Conservation (phyloP, 2,797 vertebrate species). For the Masticophis lateralis region DNA sequence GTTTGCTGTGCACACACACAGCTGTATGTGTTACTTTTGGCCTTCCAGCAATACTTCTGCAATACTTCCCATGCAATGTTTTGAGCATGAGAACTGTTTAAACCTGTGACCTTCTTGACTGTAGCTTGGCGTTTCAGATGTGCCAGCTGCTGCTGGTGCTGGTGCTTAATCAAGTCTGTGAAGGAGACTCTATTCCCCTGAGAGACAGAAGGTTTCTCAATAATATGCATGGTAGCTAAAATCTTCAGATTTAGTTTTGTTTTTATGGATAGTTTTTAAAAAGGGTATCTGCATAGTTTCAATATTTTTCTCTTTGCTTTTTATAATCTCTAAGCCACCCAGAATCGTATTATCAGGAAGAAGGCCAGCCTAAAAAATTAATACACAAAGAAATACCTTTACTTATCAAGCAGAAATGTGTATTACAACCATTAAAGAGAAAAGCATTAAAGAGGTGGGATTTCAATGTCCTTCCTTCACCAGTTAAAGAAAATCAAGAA, state of each 20-base stretch:
- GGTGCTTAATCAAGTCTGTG: constrained; percentile 9
- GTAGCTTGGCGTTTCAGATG: constrained; percentile 5
- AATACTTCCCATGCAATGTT: not conserved
- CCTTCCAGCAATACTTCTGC: not conserved
- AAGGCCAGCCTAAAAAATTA: not conserved
- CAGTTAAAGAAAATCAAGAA: not conserved
- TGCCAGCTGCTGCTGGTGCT: constrained; percentile 3
- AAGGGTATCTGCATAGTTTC: not conserved
- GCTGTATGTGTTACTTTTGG: not conserved
- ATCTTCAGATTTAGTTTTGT: not conserved
- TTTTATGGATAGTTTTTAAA: not conserved
- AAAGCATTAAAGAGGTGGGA: not conserved
- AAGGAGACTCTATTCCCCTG: not conserved
- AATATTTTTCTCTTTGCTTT: not conserved
- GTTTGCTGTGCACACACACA: not conserved
- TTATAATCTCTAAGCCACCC: not conserved
- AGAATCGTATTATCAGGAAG: not conserved
- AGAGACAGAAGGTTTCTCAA: constrained; percentile 5
- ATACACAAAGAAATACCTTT: not conserved
- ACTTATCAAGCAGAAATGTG: constrained; percentile 5
- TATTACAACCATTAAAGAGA: not conserved
- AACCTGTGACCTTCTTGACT: constrained; percentile 9
- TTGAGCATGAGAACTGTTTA: constrained; percentile 19
- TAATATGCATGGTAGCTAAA: not conserved
- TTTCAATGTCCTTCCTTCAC: not conserved